These are phyloP conservation scores for Myotis pilosus DNA, from an alignment of 2,797 vertebrate genomes.

Conservation along the genomic window DNA sequence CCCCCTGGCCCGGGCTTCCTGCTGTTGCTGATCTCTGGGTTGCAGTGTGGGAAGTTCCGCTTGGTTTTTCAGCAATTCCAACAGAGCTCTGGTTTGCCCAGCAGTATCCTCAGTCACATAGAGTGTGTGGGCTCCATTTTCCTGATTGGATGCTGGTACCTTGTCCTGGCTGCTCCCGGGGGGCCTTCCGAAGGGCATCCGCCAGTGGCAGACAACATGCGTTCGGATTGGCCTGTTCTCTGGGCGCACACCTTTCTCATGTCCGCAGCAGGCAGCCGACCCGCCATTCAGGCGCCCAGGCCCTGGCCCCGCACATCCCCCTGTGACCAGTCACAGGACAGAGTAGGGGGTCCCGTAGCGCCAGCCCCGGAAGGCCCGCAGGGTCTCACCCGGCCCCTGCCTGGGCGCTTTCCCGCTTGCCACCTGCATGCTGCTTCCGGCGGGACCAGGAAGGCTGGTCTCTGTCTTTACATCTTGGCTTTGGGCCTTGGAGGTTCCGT, in stretches of 20 bases:
- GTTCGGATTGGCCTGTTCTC: background rate
- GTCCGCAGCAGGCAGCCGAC: background rate
- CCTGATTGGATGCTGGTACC: background rate
- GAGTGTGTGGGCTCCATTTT: background rate
- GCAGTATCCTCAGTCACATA: background rate
- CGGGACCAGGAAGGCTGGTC: background rate
- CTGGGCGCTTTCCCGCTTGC: background rate
- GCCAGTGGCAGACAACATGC: accelerated
- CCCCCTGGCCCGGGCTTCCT: background rate
- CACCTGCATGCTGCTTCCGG: background rate
- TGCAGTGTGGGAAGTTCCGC: background rate
- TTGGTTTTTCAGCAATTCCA: background rate
- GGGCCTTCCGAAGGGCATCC: accelerated
- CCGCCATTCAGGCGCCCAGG: background rate
- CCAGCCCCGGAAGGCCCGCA: background rate
- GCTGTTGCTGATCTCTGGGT: background rate
- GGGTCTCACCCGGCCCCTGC: background rate
- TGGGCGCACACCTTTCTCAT: background rate
- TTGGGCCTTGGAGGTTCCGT: background rate
- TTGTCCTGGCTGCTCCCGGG: background rate
- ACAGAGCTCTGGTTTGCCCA: background rate
- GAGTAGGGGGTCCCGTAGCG: background rate
- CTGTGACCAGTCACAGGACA: background rate
- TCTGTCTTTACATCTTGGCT: background rate
- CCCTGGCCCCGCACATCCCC: background rate